Conservation (phyloP, 2,113 vertebrate species). For the Semnornis frantzii region DNA sequence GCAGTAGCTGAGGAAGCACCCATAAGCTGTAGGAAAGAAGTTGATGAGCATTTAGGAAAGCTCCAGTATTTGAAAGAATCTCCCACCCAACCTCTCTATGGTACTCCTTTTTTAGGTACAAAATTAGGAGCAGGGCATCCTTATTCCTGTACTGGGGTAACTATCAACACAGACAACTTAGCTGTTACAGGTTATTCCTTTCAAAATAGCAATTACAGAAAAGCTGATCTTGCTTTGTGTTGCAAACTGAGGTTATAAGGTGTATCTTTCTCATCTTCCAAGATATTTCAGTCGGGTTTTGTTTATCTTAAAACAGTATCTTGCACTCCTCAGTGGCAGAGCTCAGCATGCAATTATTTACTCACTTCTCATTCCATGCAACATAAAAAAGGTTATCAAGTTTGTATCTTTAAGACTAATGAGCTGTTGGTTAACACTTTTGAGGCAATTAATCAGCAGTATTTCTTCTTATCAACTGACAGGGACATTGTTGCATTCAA, state of each 20-base stretch:
- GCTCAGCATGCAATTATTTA: constrained; percentile 52
- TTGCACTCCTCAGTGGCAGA: constrained; percentile 38
- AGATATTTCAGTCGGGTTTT: constrained; percentile 16
- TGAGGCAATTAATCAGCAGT: constrained; percentile 27
- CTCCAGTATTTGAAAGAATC: not conserved
- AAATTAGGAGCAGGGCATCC: not conserved
- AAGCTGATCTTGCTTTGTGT: not conserved
- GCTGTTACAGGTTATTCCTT: not conserved
- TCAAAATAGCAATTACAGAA: not conserved
- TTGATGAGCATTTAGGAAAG: not conserved
- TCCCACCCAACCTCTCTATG: not conserved
- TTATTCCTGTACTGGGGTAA: not conserved
- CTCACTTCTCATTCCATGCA: constrained; percentile 2
- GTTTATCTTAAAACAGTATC: constrained; percentile 24
- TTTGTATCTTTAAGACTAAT: constrained; percentile 41
- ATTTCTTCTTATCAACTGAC: not conserved
- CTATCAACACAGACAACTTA: not conserved
- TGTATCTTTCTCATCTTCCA: constrained; percentile 1
- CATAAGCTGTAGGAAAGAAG: not conserved
- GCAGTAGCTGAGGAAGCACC: not conserved
- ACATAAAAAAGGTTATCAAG: constrained; percentile 15
- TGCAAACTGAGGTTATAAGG: not conserved
- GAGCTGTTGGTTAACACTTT: constrained; percentile 38
- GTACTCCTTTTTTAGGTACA: not conserved
- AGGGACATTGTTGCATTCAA: not conserved